phyloP scores from a whole-genome alignment of 2,797 vertebrate species.

The Cirrhinus mrigala region DNA sequence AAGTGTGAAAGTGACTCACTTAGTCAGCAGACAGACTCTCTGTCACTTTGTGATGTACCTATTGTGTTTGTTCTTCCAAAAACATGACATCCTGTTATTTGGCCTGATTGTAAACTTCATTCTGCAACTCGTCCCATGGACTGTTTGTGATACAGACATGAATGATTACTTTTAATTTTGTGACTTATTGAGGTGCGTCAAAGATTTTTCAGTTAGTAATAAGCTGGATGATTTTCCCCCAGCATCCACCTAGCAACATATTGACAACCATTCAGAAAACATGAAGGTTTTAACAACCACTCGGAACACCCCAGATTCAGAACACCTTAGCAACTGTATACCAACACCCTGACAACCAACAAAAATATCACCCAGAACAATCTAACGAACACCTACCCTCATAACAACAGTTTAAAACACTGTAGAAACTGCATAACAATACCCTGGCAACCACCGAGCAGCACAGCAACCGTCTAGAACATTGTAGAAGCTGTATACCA shows the following conservation, averaged over 20 bases:
- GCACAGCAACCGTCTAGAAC: not conserved
- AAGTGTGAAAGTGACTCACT: slow-evolving; percentile 23
- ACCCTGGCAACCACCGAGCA: not conserved
- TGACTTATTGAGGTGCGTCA: not conserved
- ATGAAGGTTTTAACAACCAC: not conserved
- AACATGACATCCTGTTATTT: slow-evolving; percentile 38
- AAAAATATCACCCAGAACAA: not conserved
- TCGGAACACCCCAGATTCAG: not conserved
- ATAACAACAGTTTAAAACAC: not conserved
- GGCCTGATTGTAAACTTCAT: not conserved
- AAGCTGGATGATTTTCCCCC: not conserved
- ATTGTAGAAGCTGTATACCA: not conserved
- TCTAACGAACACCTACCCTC: not conserved
- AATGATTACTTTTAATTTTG: not conserved
- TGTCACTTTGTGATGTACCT: slow-evolving; percentile 16
- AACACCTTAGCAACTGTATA: not conserved
- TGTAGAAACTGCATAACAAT: not conserved
- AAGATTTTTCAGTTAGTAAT: not conserved
- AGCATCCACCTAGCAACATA: not conserved
- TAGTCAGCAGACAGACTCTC: slow-evolving; percentile 17
- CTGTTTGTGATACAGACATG: not conserved
- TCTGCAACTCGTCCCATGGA: not conserved
- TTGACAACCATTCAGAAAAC: not conserved
- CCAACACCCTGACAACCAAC: not conserved
- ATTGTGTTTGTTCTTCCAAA: slow-evolving; percentile 35